phyloP scores from a whole-genome alignment of 2,113 vertebrate species.

The Myiozetetes cayanensis region DNA sequence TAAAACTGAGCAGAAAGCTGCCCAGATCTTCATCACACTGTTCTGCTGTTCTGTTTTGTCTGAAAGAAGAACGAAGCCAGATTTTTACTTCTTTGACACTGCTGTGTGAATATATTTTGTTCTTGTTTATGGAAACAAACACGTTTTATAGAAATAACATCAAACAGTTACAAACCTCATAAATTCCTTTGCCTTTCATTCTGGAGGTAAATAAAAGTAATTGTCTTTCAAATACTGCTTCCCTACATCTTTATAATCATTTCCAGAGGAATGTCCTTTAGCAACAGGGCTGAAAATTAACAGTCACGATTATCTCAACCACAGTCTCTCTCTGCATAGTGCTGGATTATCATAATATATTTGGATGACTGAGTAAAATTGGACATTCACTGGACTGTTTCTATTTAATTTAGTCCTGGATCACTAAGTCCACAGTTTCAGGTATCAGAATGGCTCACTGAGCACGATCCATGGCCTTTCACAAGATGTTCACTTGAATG shows the following conservation, averaged over 20 bases:
- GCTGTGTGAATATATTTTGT: neutral
- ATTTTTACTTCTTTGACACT: neutral
- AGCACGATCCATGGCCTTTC: neutral
- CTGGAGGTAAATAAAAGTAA: constrained; percentile 49
- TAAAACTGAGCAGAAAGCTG: neutral
- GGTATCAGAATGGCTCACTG: neutral
- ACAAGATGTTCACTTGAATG: neutral
- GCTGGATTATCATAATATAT: neutral
- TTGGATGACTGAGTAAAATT: neutral
- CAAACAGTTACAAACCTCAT: neutral
- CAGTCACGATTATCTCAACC: neutral
- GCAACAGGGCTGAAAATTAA: constrained; percentile 13
- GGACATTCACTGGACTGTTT: neutral
- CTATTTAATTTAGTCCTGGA: constrained; percentile 18
- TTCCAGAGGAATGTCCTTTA: neutral
- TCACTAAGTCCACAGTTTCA: neutral
- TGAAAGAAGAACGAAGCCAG: neutral
- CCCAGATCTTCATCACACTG: neutral
- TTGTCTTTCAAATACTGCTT: neutral
- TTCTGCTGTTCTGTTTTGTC: neutral
- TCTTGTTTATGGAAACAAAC: neutral
- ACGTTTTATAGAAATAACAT: neutral
- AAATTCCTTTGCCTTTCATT: neutral
- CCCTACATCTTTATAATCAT: neutral
- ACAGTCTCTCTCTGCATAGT: neutral